Base-by-base conservation (phyloP, 2,113 vertebrate species). In the Tupaia chinensis region DNA sequence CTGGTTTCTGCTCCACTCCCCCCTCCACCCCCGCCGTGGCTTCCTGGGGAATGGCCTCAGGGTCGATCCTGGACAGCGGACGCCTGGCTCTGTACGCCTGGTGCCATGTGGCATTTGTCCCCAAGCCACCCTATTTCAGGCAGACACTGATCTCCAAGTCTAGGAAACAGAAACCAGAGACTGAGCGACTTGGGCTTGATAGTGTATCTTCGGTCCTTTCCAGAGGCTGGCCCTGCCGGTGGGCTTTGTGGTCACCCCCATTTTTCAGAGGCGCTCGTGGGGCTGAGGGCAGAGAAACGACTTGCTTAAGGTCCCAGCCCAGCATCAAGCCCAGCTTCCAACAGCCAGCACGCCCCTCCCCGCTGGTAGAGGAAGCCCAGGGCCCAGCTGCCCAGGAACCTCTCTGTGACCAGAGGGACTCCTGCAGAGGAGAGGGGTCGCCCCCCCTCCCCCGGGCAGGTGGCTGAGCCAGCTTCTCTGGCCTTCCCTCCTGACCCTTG, bases 171-270 rank as follows among this genome's bases (percentile, higher is more conserved):
- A 89, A 8, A 25, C 6, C 20, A 12, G 25, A 78, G 53, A 2
- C 87, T 5, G n/a, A 54, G 53, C 22, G 5, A 1, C 22, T 9
- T 7, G 7, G 44, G 54, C 16, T 10, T 66, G 63, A 14, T 2
- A 0, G 6, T 1, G 0, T 6, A 9, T 29, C 20, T 66, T 9
- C 3, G 14, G 12, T 34, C 29, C 58, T 7, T 25, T 44, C 44
- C 44, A 44, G 5, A 3, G 27, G 23, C 6, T 22, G 58, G n/a
- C 58, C 34, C 60, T 12, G 32, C 0, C 0, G 0, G 54, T 0
- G 4, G 10, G 16, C 16, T 53, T 68, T 3, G 19, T 29, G 0
- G 19, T 32, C 4, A 0, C 11, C 29, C 13, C 44, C 61, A 22
- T 32, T 83, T 89, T 58, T 16, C 20, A 56, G 80, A 63, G 17